Evolutionary conservation across 2,113 vertebrate species (phyloP).

Genomic region (Thymallus thymallus): DNA sequence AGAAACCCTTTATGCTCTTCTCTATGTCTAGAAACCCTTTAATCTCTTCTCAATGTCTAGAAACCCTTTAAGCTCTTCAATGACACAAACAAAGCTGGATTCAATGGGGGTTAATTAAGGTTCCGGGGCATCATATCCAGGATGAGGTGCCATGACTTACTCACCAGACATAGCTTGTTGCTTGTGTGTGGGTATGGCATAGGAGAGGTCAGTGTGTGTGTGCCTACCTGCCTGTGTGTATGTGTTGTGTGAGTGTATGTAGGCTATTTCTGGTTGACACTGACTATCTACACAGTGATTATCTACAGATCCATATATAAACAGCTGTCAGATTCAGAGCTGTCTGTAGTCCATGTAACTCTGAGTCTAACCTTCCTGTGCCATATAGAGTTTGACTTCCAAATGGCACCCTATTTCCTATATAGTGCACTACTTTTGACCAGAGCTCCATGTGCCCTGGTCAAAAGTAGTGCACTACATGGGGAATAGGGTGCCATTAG

Average conservation of each 20-base stretch:
- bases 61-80: neutral
- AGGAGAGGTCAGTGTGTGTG: neutral
- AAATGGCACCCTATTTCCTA: too few species aligned
- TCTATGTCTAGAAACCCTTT: too few species aligned
- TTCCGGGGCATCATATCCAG: too few species aligned
- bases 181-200: neutral
- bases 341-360: slow-evolving; percentile 12
- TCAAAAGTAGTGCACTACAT: too few species aligned
- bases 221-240: slow-evolving; percentile 23
- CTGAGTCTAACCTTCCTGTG: slow-evolving; percentile 40
- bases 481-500: slow-evolving; percentile 14
- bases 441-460: too few species aligned
- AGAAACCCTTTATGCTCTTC: too few species aligned
- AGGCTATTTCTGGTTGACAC: slow-evolving; percentile 8
- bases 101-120: too few species aligned
- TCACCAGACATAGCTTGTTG: too few species aligned
- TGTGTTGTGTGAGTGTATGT: slow-evolving; percentile 34
- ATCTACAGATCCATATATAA: slow-evolving; percentile 39
- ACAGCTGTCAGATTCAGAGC: slow-evolving; percentile 55
- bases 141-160: too few species aligned
- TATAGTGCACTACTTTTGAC: too few species aligned
- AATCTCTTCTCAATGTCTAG: too few species aligned
- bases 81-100: neutral
- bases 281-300: too few species aligned
- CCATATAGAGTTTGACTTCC: slow-evolving; percentile 5